These are phyloP conservation scores for Calliscelio sp. DNA, from an alignment of 2,888 invertebrate species.

Conservation along the genomic window DNA sequence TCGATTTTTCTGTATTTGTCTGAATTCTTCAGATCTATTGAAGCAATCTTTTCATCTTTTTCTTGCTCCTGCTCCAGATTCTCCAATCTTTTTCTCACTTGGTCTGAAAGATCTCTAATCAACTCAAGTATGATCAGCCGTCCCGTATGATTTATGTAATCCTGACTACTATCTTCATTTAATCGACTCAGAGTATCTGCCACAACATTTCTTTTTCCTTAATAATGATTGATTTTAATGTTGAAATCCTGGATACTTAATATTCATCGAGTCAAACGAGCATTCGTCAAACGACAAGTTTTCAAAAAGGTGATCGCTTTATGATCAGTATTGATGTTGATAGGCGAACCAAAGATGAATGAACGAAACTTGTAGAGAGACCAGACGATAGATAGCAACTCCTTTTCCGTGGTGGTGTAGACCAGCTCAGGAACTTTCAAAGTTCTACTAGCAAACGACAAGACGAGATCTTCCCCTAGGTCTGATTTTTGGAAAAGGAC, in stretches of 20 bases:
- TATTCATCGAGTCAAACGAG: conserved; percentile 77
- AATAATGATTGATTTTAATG: conserved; percentile 71
- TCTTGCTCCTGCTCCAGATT: no score
- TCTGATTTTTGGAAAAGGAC: no score
- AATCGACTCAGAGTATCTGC: conserved; percentile 63
- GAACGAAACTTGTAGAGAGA: conserved; percentile 76
- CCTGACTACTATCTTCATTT: no score
- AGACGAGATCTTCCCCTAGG: no score
- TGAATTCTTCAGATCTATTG: no score
- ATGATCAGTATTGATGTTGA: conserved; percentile 77
- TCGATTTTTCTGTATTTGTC: no score
- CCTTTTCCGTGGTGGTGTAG: conserved; percentile 74
- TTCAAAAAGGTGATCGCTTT: conserved; percentile 76
- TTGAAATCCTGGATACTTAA: conserved; percentile 76
- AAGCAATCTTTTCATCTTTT: no score
- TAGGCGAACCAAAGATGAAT: conserved; percentile 71
- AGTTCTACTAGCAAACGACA: no score
- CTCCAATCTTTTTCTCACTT: no score
- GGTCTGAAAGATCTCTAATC: no score
- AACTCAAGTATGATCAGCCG: no score
- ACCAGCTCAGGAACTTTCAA: conserved; percentile 68
- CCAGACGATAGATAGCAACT: conserved; percentile 55
- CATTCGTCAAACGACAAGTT: conserved; percentile 74
- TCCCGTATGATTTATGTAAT: no score
- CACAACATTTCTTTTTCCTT: conserved; percentile 74